A percentile compares a stretch with the other conserved stretches of the same genome.
phyloP scores from a whole-genome alignment of 2,888 invertebrate genomes.

The Dynastes tityus region DNA sequence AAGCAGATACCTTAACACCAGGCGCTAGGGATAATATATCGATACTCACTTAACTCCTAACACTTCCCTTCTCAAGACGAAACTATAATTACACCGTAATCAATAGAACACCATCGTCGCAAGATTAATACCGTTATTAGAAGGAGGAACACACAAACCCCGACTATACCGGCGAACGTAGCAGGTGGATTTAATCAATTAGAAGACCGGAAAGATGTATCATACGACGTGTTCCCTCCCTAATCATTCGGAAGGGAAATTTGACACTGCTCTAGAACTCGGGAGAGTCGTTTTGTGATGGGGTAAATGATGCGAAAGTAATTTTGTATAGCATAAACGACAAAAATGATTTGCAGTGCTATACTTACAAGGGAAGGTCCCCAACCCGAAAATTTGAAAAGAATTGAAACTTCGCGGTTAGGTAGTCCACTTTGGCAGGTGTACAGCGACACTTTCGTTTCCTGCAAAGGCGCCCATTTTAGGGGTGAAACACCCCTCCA shows the following conservation, averaged over 20 bases:
- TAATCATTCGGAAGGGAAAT: conserved; percentile 26
- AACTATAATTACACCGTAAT: conserved; percentile 40
- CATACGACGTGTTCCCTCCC: conserved; percentile 20
- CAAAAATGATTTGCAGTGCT: no score
- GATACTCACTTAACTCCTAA: conserved; percentile 26
- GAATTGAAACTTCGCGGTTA: no score
- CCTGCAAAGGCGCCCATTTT: no score
- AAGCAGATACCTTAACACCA: conserved; percentile 1
- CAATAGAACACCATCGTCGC: conserved; percentile 30
- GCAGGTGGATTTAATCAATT: conserved; percentile 46
- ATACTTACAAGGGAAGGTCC: no score
- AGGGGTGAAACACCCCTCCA: no score
- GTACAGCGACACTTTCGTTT: no score
- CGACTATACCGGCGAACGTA: conserved; percentile 16
- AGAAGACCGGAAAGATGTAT: conserved; percentile 41
- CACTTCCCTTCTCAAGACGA: conserved; percentile 25
- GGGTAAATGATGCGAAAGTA: conserved; percentile 14
- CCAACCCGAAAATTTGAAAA: no score
- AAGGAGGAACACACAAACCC: neutral
- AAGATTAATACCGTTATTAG: conserved; percentile 42
- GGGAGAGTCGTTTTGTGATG: conserved; percentile 1
- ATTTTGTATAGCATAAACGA: neutral
- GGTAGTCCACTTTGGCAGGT: no score
- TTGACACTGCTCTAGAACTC: neutral
- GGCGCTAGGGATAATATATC: neutral